Evolutionary conservation across 2,113 vertebrate species (phyloP).

Genomic region (Siniperca knerii): DNA sequence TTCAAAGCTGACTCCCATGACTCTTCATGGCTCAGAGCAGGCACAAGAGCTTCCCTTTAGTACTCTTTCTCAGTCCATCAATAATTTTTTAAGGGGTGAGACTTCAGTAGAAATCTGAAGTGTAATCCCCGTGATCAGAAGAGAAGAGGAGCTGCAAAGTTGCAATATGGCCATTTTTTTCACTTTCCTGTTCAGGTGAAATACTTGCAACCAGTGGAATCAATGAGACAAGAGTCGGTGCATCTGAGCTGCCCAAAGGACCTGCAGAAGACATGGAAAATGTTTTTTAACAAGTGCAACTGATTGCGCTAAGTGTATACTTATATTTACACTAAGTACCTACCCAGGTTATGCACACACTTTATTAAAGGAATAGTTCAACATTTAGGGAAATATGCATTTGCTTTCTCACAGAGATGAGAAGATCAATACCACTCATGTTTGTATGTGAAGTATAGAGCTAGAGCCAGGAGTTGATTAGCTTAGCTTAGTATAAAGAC

Average conservation of each 20-base stretch:
- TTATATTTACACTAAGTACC: background rate
- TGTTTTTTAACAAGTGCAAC: background rate
- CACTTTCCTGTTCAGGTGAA: constrained; percentile 89
- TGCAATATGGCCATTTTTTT: constrained; percentile 25
- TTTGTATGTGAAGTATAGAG: background rate
- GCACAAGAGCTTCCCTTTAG: constrained; percentile 36
- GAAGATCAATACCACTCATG: background rate
- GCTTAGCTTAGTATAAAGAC: background rate
- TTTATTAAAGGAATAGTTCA: background rate
- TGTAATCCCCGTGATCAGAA: constrained; percentile 37
- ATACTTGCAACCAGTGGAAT: constrained; percentile 96
- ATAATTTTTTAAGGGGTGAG: constrained; percentile 30
- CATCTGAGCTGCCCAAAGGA: constrained; percentile 93
- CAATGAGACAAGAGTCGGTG: constrained; percentile 92
- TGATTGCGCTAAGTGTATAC: background rate
- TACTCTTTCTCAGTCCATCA: constrained; percentile 43
- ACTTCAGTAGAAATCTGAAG: constrained; percentile 53
- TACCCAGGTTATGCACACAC: background rate
- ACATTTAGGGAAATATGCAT: background rate
- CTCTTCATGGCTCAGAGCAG: constrained; percentile 54
- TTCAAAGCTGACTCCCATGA: constrained; percentile 41
- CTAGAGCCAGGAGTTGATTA: background rate
- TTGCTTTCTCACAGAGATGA: background rate
- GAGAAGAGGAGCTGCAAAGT: constrained; percentile 36
- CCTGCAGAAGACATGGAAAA: constrained; percentile 74